A percentile compares a stretch with the other conserved stretches of the same genome.
These are phyloP conservation scores for Lampris megalopsis DNA, from an alignment of 2,113 vertebrate species.

Conservation along the genomic window DNA sequence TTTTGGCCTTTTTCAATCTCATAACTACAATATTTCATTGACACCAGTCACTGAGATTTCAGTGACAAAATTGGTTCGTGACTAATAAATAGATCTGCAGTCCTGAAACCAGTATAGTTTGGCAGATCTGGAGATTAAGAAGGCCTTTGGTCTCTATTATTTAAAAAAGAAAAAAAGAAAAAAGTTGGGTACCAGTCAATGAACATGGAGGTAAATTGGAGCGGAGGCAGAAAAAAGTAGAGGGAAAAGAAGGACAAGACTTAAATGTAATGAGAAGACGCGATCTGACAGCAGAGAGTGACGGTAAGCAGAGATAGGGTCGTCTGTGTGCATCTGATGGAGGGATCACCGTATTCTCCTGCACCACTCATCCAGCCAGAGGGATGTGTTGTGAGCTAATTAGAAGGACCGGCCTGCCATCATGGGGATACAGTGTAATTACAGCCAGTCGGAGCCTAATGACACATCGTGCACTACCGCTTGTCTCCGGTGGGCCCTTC, in stretches of 20 bases:
- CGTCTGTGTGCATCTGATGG: conserved; percentile 63
- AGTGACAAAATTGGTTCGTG: no score
- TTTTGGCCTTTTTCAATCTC: no score
- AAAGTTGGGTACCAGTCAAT: conserved; percentile 15
- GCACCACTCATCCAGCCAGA: conserved; percentile 84
- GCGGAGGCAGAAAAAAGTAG: conserved; percentile 8
- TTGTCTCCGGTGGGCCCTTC: conserved; percentile 44
- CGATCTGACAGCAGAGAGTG: conserved; percentile 38
- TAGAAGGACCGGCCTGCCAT: conserved; percentile 84
- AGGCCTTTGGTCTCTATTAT: no score
- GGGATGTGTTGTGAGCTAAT: conserved; percentile 87
- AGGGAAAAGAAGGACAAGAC: conserved; percentile 17
- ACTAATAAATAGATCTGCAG: no score
- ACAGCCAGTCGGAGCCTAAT: conserved; percentile 77
- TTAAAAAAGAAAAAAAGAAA: not conserved
- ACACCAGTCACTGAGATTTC: no score
- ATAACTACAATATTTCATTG: no score
- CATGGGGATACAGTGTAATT: conserved; percentile 86
- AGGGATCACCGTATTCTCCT: conserved; percentile 77
- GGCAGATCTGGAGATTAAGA: no score
- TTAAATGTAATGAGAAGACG: conserved; percentile 67
- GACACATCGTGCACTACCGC: conserved; percentile 47
- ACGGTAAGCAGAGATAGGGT: conserved; percentile 35
- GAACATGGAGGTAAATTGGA: conserved; percentile 29
- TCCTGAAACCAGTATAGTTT: no score